A percentile compares a stretch with the other conserved stretches of the same genome.
Conservation (phyloP, 2,113 vertebrate species). For the Neolamprologus devosi region DNA sequence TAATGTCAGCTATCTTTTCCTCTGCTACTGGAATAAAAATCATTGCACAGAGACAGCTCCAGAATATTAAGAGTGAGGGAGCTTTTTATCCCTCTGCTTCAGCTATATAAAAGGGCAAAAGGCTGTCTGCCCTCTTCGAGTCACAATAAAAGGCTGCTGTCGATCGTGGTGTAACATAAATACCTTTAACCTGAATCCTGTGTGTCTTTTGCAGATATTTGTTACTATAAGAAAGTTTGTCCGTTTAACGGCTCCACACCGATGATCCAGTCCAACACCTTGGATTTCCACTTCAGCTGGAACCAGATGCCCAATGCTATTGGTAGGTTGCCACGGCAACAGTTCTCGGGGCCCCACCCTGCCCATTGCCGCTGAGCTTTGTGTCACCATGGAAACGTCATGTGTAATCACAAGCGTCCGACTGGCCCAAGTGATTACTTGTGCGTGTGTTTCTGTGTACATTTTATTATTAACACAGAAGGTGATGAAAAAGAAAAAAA, state of each 20-base stretch:
- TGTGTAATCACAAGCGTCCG: not conserved
- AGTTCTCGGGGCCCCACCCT: not conserved
- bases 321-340: conserved; percentile 75
- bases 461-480: not conserved
- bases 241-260: conserved; percentile 90
- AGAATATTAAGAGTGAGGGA: not conserved
- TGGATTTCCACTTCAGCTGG: conserved; percentile 98
- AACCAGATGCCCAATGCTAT: conserved; percentile 95
- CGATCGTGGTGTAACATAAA: not conserved
- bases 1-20: not conserved
- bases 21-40: not conserved
- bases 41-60: not conserved
- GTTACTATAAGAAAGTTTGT: conserved; percentile 93
- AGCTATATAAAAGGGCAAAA: not conserved
- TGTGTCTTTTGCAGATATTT: conserved; percentile 76
- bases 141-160: not conserved
- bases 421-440: not conserved
- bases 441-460: not conserved
- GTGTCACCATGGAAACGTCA: conserved; percentile 48
- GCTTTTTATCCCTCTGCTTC: not conserved
- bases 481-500: not conserved
- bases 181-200: not conserved
- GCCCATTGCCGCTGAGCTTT: not conserved
- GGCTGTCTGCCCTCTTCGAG: not conserved
- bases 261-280: conserved; percentile 88